Conservation (phyloP, 2,888 invertebrate species). For the Pomacea canaliculata region DNA sequence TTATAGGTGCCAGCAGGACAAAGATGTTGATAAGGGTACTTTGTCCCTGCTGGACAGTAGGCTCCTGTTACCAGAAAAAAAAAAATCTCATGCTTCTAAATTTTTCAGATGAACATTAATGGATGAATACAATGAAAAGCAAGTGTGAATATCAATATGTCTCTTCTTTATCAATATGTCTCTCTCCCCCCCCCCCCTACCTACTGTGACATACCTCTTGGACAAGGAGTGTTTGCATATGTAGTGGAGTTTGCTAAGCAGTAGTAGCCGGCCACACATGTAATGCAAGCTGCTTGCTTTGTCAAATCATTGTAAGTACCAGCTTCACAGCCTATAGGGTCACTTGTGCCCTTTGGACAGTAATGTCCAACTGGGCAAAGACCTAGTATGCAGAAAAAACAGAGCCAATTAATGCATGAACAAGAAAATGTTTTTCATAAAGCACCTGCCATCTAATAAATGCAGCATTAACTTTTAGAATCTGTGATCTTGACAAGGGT, state of each 20-base stretch:
- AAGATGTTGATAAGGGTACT: conserved; percentile 42
- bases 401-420: not conserved
- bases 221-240: conserved; percentile 61
- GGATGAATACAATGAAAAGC: too few species aligned
- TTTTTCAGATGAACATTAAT: too few species aligned
- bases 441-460: not conserved
- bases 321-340: conserved; percentile 57
- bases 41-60: conserved; percentile 57
- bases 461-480: not conserved
- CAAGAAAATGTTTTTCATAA: not conserved
- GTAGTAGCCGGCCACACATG: conserved; percentile 64
- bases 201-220: conserved; percentile 47
- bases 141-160: too few species aligned
- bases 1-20: conserved; percentile 65
- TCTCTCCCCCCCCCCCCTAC: too few species aligned
- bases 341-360: conserved; percentile 60
- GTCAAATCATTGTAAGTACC: conserved; percentile 62
- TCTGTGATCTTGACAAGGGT: too few species aligned
- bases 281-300: conserved; percentile 52
- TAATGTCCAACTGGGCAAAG: conserved; percentile 60
- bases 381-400: conserved; percentile 14
- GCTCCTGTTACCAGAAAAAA: conserved; percentile 44
- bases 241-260: conserved; percentile 58
- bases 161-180: too few species aligned
- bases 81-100: too few species aligned